Base-by-base conservation (phyloP, 2,113 vertebrate species). In the Thalassarche chlororhynchos region DNA sequence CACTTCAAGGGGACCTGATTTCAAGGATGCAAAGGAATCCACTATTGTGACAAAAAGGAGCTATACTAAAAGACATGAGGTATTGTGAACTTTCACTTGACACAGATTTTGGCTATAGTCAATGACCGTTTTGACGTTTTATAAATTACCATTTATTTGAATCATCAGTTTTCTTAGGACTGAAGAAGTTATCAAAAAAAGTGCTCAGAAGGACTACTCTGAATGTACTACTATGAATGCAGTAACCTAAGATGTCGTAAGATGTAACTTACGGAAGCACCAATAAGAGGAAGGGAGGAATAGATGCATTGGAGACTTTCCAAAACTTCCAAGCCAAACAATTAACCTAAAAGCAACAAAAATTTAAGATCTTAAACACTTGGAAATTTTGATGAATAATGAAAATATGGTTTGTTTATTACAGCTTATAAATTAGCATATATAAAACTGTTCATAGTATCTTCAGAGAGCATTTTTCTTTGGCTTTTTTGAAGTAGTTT, bases 281-380 rank as follows among this genome's bases (percentile, higher is more conserved):
- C 8, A 84, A 52, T 81, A 99, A 90, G 34, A 99, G 98, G 68
- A 98, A 98, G 8, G 97, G 96, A 13, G 98, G 98, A 85, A 98
- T 94, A 36, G 97, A 96, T 31, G 81, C 47, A 60, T 94, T 98
- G 62, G 98, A 98, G 32, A 97, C 89, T 11, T 96, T 38, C 98
- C 98, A 98, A 93, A 98, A 98, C 89, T 98, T 99, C 99, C 98
- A 99, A 13, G 98, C 98, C 95, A 99, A 94, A 93, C 99, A 99
- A 71, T 98, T 99, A 64, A 98, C 85, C 98, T 99, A 96, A 81
- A 98, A 97, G 55, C 68, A 84, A 31, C 55, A 88, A 75, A 87
- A 91, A 58, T 31, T 31, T 42, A 88, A 70, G 46, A 55, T 66
- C 34, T 84, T 91, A 46, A 57, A 32, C 21, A 47, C 54, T 36